phyloP scores from a whole-genome alignment of 1,140 invertebrate genomes.

The Diuraphis noxia region DNA sequence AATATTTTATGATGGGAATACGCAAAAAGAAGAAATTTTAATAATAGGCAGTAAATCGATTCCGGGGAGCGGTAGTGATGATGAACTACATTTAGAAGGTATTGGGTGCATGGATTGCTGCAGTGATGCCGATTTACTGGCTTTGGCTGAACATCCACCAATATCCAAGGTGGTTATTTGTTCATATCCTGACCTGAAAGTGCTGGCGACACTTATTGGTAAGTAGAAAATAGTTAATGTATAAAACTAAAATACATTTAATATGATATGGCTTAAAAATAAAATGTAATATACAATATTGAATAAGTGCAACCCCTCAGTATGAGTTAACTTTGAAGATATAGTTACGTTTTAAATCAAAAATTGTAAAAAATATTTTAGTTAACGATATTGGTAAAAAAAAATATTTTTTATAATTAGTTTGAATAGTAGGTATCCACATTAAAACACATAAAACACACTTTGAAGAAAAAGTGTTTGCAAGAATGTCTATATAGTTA shows the following conservation, averaged over 20 bases:
- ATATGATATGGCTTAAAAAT: neutral
- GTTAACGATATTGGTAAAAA: too few species aligned
- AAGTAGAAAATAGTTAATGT: neutral
- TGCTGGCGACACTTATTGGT: slow-evolving; percentile 17
- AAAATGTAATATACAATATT: too few species aligned
- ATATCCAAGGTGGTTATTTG: neutral
- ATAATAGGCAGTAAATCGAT: neutral
- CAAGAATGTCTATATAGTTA: too few species aligned
- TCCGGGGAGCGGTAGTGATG: neutral
- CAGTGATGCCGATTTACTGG: neutral
- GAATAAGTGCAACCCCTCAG: too few species aligned
- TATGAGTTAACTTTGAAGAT: too few species aligned
- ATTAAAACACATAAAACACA: neutral
- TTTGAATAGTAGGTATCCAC: too few species aligned
- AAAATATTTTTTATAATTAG: too few species aligned
- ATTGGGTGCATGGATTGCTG: slow-evolving; percentile 20
- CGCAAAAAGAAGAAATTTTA: neutral
- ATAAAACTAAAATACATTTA: neutral
- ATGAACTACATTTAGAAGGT: neutral
- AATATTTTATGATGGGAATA: slow-evolving; percentile 11
- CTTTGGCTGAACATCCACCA: slow-evolving; percentile 9
- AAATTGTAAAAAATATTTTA: too few species aligned
- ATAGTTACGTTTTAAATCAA: too few species aligned
- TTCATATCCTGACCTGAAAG: slow-evolving; percentile 5
- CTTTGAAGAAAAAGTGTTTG: too few species aligned